Evolutionary conservation across 1,140 invertebrate genomes (phyloP).

Genomic region (Anoplolepis gracilipes): DNA sequence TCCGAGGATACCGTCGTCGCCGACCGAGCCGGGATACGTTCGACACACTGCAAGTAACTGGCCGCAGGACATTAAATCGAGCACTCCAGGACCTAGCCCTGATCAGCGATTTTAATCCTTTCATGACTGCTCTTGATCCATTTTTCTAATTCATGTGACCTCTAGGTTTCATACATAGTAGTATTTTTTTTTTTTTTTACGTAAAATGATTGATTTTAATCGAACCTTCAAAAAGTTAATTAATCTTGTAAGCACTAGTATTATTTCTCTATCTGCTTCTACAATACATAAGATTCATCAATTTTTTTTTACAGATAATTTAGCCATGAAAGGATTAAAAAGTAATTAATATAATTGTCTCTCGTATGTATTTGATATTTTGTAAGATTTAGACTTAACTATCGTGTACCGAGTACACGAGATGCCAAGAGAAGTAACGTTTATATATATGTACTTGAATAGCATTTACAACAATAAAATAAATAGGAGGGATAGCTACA

Average conservation of each 20-base stretch:
- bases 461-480: conserved; percentile 32
- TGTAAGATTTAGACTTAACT: conserved; percentile 22
- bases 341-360: neutral
- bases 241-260: neutral
- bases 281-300: neutral
- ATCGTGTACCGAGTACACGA: neutral
- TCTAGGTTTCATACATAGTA: neutral
- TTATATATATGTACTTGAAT: conserved; percentile 26
- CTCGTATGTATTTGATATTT: neutral
- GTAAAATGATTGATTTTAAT: neutral
- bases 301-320: conserved; percentile 5
- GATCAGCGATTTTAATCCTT: conserved; percentile 79
- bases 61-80: conserved; percentile 86
- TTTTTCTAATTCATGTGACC: conserved; percentile 28
- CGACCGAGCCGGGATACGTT: conserved; percentile 90
- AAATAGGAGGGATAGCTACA: conserved; percentile 9
- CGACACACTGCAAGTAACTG: conserved; percentile 89
- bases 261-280: neutral
- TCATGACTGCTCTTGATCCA: neutral
- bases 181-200: conserved; percentile 26
- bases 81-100: conserved; percentile 88
- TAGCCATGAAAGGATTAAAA: conserved; percentile 38
- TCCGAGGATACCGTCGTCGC: conserved; percentile 85
- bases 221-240: neutral
- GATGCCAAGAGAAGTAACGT: neutral